phyloP scores from a whole-genome alignment of 64 coral and sea anemone genomes.

The Pocillopora verrucosa region DNA sequence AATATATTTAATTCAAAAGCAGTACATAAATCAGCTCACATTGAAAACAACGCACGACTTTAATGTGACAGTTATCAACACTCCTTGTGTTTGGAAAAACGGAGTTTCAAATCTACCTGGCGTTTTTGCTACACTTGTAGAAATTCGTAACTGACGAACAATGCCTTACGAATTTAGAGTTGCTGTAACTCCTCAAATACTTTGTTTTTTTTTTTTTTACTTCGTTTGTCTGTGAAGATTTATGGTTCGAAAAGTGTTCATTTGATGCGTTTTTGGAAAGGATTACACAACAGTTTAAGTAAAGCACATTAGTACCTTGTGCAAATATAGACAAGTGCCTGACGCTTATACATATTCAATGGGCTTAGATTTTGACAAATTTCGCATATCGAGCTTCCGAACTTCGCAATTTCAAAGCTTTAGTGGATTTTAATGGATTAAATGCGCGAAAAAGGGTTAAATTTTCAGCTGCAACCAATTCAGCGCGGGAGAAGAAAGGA shows the following conservation, averaged over 20 bases:
- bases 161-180: not conserved
- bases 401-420: not conserved
- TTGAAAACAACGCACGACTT: not conserved
- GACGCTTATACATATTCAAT: conserved; percentile 48
- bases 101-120: conserved; percentile 1
- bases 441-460: not conserved
- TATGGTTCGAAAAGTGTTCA: not conserved
- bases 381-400: no score
- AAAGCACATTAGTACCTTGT: conserved; percentile 7
- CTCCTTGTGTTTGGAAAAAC: not conserved
- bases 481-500: not conserved
- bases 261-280: not conserved
- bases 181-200: not conserved
- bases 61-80: not conserved
- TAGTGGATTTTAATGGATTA: not conserved
- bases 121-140: not conserved
- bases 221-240: not conserved
- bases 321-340: conserved; percentile 16
- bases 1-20: not conserved
- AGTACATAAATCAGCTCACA: not conserved
- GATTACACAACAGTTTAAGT: not conserved
- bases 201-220: not conserved
- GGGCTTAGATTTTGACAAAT: not conserved
- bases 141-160: not conserved
- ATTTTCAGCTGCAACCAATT: not conserved